Base-by-base conservation (phyloP, 2,113 vertebrate genomes). In the Psittacara wagleri region DNA sequence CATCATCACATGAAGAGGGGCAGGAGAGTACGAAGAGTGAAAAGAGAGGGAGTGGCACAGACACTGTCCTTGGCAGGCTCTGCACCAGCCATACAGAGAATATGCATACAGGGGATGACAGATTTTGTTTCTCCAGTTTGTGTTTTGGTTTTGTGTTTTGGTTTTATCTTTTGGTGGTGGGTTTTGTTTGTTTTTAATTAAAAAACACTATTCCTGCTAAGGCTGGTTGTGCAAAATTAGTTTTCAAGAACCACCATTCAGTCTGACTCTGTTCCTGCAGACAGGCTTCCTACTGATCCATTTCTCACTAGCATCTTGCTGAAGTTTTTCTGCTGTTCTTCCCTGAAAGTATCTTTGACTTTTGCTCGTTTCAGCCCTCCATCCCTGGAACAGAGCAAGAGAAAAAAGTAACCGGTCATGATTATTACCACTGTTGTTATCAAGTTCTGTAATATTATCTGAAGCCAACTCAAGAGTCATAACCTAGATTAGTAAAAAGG, bases 251-350 rank as follows among this genome's bases (percentile, higher is more conserved):
- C 23, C 33, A 63, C 43, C 17, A 4, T 37, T 98, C 95, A 97
- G 86, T 97, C 88, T 17, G 64, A 82, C 20, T 97, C 92, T 8
- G 69, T 33, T 98, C 95, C 97, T 95, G 90, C 94, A 51, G 84
- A 86, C 37, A 72, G 79, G 54, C 35, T 84, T 84, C 70, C 82
- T 29, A 87, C 3, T 29, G 95, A 82, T 41, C 98, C 98, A 5
- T 98, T 96, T 95, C 98, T 98, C 31, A 98, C 96, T 5, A 99
- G 98, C 98, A 99, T 98, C 95, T 97, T 99, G 98, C 99, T 99
- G 97, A 99, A 99, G 94, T 98, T 98, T 94, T 99, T 99, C 98
- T 99, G 99, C 68, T 99, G 99, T 41, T 99, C 98, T 85, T 99
- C 98, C 96, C 97, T 99, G 27, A 98, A 99, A 3, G 97, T 97